Percentiles rank a stretch among this genome's conserved stretches.
Evolutionary conservation across 2,888 invertebrate genomes (phyloP).

Genomic region (Leucophora obtusa): DNA sequence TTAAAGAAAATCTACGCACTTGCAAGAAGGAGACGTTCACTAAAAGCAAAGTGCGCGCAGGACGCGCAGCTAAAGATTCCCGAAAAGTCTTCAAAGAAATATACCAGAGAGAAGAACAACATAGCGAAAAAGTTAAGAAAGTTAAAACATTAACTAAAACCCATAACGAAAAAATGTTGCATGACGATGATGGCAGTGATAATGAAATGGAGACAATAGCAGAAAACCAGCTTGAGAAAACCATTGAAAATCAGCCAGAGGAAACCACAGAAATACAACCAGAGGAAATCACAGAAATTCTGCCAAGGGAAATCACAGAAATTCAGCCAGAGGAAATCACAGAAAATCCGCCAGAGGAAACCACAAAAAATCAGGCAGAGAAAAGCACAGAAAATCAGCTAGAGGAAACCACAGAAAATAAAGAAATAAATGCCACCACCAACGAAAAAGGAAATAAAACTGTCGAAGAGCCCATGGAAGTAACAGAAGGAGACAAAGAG

Average conservation of each 20-base stretch:
- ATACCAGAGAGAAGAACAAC: background rate
- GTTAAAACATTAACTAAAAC: background rate
- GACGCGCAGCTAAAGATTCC: constrained; percentile 6
- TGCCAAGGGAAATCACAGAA: no score
- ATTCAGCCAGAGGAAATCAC: background rate
- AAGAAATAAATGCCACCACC: background rate
- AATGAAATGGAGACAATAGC: background rate
- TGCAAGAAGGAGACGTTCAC: background rate
- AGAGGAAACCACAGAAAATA: background rate
- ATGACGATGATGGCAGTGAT: background rate
- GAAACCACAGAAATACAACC: background rate
- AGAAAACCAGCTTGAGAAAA: background rate
- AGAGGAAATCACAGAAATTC: background rate
- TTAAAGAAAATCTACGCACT: background rate
- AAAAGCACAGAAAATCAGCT: no score
- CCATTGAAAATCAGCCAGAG: background rate
- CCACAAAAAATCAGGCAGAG: no score
- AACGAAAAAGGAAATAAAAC: background rate
- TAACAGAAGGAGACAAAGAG: background rate
- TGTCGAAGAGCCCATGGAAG: background rate
- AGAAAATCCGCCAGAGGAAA: background rate
- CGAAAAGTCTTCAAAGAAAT: constrained; percentile 7
- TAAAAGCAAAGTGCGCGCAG: constrained; percentile 23
- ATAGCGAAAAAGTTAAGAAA: background rate
- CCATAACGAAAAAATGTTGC: constrained; percentile 10